Percentiles rank a stretch among this genome's conserved stretches.
Evolutionary conservation across 2,113 vertebrate species (phyloP).

Genomic region (Blennius ocellaris): DNA sequence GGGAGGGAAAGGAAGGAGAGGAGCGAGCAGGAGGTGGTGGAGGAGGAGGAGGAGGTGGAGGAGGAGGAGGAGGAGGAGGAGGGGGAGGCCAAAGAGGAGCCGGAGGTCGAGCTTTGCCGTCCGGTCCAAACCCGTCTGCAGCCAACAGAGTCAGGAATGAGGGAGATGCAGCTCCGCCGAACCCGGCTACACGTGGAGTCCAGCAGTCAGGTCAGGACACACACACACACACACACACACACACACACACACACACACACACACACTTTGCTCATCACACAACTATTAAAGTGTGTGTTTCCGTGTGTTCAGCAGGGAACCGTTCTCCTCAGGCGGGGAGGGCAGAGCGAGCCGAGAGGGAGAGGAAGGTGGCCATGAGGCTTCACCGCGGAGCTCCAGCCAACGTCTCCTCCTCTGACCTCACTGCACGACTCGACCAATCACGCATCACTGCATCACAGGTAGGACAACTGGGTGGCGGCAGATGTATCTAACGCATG

Average conservation of each 20-base stretch:
- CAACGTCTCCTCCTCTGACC: constrained; percentile 95
- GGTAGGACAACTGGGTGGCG: constrained; percentile 70
- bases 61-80: constrained; percentile 94
- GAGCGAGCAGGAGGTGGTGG: constrained; percentile 90
- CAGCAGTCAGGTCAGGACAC: constrained; percentile 84
- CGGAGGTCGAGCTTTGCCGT: constrained; percentile 81
- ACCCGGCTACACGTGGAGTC: constrained; percentile 88
- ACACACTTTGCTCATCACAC: no score
- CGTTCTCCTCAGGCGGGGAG: constrained; percentile 91
- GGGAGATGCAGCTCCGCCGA: constrained; percentile 90
- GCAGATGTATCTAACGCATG: no score
- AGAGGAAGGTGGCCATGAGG: constrained; percentile 98
- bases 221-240: no score
- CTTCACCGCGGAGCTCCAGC: constrained; percentile 95
- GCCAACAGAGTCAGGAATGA: constrained; percentile 93
- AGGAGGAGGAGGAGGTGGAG: constrained; percentile 86
- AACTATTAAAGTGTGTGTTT: not conserved
- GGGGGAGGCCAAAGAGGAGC: constrained; percentile 88
- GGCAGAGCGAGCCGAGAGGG: constrained; percentile 95
- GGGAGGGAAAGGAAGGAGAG: constrained; percentile 90
- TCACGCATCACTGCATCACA: constrained; percentile 96
- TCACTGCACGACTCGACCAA: constrained; percentile 88
- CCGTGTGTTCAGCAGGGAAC: constrained; percentile 84
- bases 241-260: no score
- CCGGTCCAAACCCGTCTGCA: constrained; percentile 85